Evolutionary conservation across 30 jellyfish, hydroid and myxozoan genomes (phyloP).

Genomic region (Sanderia malayensis): DNA sequence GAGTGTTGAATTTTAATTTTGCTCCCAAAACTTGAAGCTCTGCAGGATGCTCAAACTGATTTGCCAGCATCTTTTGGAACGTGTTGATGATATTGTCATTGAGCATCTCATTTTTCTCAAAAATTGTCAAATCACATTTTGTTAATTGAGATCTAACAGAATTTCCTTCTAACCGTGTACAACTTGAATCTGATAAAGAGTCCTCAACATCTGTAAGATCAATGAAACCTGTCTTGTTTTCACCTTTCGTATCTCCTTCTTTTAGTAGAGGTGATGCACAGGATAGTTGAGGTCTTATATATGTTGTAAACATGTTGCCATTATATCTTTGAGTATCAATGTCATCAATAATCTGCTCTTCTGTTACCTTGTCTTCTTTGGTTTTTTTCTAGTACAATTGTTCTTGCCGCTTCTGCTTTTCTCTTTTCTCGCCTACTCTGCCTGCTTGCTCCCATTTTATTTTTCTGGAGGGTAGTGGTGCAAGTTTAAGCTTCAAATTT

Average conservation of each 20-base stretch:
- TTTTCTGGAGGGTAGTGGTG: neutral
- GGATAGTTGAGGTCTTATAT: neutral
- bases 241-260: neutral
- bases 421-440: slow-evolving; percentile 13
- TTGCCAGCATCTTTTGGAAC: slow-evolving; percentile 14
- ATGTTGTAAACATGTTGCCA: slow-evolving; percentile 9
- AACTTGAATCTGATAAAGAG: neutral
- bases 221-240: neutral
- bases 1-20: slow-evolving; percentile 6
- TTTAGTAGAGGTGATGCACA: neutral
- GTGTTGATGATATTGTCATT: slow-evolving; percentile 1
- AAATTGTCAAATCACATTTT: neutral
- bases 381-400: neutral
- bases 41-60: slow-evolving; percentile 1
- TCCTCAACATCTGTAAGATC: slow-evolving; percentile 14
- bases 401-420: slow-evolving; percentile 14
- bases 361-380: neutral
- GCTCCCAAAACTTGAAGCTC: slow-evolving; percentile 30
- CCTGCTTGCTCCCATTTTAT: neutral
- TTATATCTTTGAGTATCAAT: slow-evolving; percentile 7
- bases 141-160: slow-evolving; percentile 9
- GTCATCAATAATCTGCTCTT: slow-evolving; percentile 17
- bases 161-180: slow-evolving; percentile 4
- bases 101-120: neutral
- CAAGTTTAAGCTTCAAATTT: neutral